Evolutionary conservation across 2,113 vertebrate species (phyloP), one percentile per base, ranked within the genome.

Genomic region (Engystomops pustulosus): DNA sequence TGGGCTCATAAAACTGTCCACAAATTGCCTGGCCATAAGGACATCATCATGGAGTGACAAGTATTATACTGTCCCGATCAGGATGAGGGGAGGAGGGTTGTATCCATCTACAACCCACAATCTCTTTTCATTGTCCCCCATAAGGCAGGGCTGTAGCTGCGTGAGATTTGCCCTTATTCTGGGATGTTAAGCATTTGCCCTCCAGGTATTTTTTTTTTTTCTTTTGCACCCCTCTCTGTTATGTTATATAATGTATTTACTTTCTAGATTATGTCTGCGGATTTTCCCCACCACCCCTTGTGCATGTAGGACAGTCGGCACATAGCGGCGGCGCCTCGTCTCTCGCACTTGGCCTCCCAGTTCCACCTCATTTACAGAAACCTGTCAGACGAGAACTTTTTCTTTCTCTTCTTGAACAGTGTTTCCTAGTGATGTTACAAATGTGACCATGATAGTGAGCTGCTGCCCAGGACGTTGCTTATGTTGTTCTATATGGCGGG

Each of bases 31-130:
- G 18, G 44, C 47, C 36, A 70, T 53, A 49, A 20, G 27, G 20
- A 12, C 79, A 49, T 70, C 79, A 70, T 51, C 41, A 34, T 44
- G 65, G 58, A 15, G 74, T 55, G 8, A 76, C 49, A n/a, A 27
- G 44, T 47, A 18, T 65, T 65, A 15, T 32, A 58, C 51, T 30
- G 58, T 4, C 25, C 11, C 3, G 1, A 30, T 23, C 10, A 2
- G 55, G 7, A 6, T 6, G 36, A 12, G 36, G 69, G 41, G 32
- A 20, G 60, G 23, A 20, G 20, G n/a, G n/a, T n/a, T n/a, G 17
- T 3, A 23, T 12, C 36, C 34, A 69, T 20, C n/a, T n/a, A 68
- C 17, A 30, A 27, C 12, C 1, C 55, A 25, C 23, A 60, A 4
- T 23, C 53, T 3, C 47, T 18, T 17, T 18, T n/a, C 51, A 17